These are phyloP conservation scores for Melieria crassipennis DNA, from an alignment of 2,888 invertebrate species.

Conservation along the genomic window DNA sequence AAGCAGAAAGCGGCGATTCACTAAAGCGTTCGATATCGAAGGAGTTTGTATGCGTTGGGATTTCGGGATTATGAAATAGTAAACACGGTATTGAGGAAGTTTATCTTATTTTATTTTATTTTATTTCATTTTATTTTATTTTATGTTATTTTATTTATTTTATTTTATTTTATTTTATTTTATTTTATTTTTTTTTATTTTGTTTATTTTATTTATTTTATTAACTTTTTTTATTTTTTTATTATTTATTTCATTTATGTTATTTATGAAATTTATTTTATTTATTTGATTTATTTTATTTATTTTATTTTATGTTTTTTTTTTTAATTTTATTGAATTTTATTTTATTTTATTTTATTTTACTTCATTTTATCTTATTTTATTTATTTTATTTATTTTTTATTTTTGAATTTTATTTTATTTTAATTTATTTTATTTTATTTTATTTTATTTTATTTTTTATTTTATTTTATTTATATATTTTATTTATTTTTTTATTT, in stretches of 20 bases:
- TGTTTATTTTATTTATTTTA: too few species aligned
- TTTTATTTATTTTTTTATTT: not conserved
- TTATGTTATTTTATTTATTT: not conserved
- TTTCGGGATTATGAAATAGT: not conserved
- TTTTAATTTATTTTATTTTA: not conserved
- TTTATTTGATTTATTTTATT: too few species aligned
- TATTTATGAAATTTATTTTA: not conserved
- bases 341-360: not conserved
- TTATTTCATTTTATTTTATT: too few species aligned
- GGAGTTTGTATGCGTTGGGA: too few species aligned
- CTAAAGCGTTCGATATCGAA: too few species aligned
- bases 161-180: not conserved
- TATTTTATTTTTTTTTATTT: not conserved
- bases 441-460: constrained; percentile 3
- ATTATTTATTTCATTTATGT: not conserved
- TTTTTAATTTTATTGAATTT: not conserved
- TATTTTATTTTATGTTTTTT: not conserved
- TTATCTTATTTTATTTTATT: too few species aligned
- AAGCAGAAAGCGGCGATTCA: not conserved
- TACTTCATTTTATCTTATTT: not conserved
- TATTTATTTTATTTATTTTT: not conserved
- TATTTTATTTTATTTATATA: not conserved
- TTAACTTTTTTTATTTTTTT: too few species aligned
- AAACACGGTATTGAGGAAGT: not conserved
- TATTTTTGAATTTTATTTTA: not conserved